Percentiles rank a stretch among this genome's conserved stretches.
Evolutionary conservation across 1,140 invertebrate species (phyloP).

Genomic region (Drosophila trapezifrons): DNA sequence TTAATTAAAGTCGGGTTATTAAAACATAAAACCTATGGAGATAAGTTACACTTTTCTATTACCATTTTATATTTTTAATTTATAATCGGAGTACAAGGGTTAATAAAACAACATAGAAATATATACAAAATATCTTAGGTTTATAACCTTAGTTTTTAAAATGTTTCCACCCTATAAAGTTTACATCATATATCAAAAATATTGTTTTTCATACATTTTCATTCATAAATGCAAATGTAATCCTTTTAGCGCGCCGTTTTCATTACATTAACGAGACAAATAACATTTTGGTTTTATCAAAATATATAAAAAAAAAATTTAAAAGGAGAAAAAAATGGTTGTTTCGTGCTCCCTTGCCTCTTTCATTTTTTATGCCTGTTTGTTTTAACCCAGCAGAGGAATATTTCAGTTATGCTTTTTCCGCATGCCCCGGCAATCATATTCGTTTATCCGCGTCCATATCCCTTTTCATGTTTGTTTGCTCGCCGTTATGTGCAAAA

Average conservation of each 20-base stretch:
- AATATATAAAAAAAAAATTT: constrained; percentile 39
- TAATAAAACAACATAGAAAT: background rate
- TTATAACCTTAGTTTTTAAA: background rate
- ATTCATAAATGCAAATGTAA: constrained; percentile 63
- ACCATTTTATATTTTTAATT: constrained; percentile 1
- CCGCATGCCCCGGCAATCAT: constrained; percentile 31
- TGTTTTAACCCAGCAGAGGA: constrained; percentile 37
- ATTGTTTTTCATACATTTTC: constrained; percentile 9
- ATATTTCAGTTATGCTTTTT: constrained; percentile 55
- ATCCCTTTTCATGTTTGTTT: constrained; percentile 59
- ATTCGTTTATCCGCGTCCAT: constrained; percentile 40
- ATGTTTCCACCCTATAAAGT: background rate
- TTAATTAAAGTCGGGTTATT: background rate
- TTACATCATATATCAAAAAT: too few species aligned
- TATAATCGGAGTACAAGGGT: background rate
- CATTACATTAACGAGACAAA: constrained; percentile 72
- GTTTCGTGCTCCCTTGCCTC: constrained; percentile 29
- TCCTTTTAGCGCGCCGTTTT: constrained; percentile 75
- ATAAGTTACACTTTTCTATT: background rate
- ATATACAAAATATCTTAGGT: background rate
- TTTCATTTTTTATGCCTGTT: constrained; percentile 48
- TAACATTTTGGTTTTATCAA: constrained; percentile 57
- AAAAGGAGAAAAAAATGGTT: constrained; percentile 32
- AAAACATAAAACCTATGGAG: background rate
- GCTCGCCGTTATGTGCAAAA: constrained; percentile 73